A percentile compares a stretch with the other conserved stretches of the same genome.
phyloP scores from a whole-genome alignment of 2,888 invertebrate genomes.

The Rotaria magnacalcarata region DNA sequence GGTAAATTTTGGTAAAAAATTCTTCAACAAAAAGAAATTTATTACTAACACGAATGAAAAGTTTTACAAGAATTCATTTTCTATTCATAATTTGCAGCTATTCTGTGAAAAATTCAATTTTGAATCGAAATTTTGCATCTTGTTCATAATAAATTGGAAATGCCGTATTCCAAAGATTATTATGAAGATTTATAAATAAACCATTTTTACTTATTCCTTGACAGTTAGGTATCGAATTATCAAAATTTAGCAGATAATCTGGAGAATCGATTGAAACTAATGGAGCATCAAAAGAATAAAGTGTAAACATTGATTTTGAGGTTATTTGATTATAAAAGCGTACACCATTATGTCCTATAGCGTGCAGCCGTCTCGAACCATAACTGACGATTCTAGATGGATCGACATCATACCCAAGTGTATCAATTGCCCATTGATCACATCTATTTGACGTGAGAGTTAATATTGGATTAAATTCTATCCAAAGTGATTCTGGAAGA shows the following conservation, averaged over 20 bases:
- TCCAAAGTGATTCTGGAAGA: background rate
- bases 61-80: background rate
- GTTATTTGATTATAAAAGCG: background rate
- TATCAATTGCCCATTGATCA: background rate
- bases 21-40: no score
- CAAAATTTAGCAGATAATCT: background rate
- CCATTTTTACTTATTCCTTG: background rate
- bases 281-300: background rate
- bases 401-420: background rate
- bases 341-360: background rate
- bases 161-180: slow-evolving; percentile 10
- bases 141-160: background rate
- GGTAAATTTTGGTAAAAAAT: no score
- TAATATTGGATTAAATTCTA: background rate
- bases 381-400: background rate
- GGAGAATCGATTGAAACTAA: background rate
- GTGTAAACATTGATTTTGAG: background rate
- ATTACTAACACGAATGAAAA: no score
- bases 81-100: background rate
- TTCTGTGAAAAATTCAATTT: background rate
- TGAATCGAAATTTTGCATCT: background rate
- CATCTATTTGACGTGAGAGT: background rate
- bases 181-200: background rate
- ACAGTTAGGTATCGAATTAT: background rate
- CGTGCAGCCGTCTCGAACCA: background rate